phyloP scores from a whole-genome alignment of 2,888 invertebrate genomes.

The Macrosoma leucophasiata region DNA sequence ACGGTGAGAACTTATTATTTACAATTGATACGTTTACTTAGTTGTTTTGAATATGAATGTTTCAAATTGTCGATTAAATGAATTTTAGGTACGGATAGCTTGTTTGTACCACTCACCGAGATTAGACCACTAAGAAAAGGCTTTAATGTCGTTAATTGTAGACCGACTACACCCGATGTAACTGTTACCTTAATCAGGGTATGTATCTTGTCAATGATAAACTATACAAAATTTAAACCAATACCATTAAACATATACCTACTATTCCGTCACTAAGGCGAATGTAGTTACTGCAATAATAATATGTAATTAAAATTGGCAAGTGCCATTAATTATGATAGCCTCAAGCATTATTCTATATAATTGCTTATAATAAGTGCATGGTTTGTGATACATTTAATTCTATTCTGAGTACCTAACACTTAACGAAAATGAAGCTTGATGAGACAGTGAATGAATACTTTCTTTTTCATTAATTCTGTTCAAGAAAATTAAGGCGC shows the following conservation, averaged over 20 bases:
- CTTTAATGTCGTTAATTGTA: conserved; percentile 57
- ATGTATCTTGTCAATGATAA: too few relatives aligned
- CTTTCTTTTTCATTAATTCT: neutral
- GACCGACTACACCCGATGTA: conserved; percentile 62
- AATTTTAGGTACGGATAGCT: conserved; percentile 58
- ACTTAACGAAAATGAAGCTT: conserved; percentile 7
- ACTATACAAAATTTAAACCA: too few relatives aligned
- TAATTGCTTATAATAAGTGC: conserved; percentile 41
- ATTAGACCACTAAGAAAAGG: conserved; percentile 42
- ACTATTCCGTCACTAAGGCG: too few relatives aligned
- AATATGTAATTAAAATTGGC: too few relatives aligned
- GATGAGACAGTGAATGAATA: conserved; percentile 12
- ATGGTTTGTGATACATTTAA: too few relatives aligned
- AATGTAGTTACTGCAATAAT: too few relatives aligned
- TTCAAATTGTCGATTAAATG: conserved; percentile 27
- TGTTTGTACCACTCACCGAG: conserved; percentile 61
- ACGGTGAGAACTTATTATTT: conserved; percentile 47
- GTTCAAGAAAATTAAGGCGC: conserved; percentile 9
- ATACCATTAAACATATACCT: too few relatives aligned
- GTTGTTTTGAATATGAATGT: neutral
- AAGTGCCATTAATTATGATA: too few relatives aligned
- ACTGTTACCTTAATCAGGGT: conserved; percentile 51
- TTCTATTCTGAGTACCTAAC: conserved; percentile 13
- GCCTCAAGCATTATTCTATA: too few relatives aligned
- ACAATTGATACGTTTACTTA: too few relatives aligned